Conservation (phyloP, 2,888 invertebrate genomes). For the Erannis defoliaria region DNA sequence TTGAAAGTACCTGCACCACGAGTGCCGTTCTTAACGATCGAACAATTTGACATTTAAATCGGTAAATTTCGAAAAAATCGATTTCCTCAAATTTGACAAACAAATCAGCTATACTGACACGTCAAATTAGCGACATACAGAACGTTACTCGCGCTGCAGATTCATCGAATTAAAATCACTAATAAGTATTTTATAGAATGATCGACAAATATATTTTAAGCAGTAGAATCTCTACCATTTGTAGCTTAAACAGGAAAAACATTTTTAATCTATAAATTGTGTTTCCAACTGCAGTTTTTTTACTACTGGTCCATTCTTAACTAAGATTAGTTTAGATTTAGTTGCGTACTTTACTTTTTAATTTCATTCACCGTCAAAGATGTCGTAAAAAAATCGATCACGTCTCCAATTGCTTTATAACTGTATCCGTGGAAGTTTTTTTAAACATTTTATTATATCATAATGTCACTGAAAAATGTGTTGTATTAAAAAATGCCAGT, state of each 20-base stretch:
- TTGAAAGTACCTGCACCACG: too few species aligned
- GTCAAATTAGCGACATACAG: too few species aligned
- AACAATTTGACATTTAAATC: too few species aligned
- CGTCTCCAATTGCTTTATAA: slow-evolving; percentile 38
- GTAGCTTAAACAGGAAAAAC: neutral
- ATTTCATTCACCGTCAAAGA: slow-evolving; percentile 19
- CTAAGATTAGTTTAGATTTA: slow-evolving; percentile 15
- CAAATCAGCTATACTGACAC: too few species aligned
- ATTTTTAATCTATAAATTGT: neutral
- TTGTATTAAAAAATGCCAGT: slow-evolving; percentile 49
- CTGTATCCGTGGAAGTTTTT: slow-evolving; percentile 37
- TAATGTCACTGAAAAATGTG: slow-evolving; percentile 56
- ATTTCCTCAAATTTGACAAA: too few species aligned
- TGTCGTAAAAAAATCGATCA: slow-evolving; percentile 35
- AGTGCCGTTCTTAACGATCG: too few species aligned
- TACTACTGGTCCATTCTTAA: neutral
- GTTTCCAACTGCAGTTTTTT: neutral
- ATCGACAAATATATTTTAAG: too few species aligned
- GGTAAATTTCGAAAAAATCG: too few species aligned
- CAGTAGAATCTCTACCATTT: neutral
- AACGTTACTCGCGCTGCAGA: too few species aligned
- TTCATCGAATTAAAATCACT: neutral
- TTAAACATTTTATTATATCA: slow-evolving; percentile 36
- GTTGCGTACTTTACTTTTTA: slow-evolving; percentile 8
- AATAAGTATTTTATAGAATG: neutral